phyloP scores from a whole-genome alignment of 1,140 invertebrate species.

The Heliconius nattereri region DNA sequence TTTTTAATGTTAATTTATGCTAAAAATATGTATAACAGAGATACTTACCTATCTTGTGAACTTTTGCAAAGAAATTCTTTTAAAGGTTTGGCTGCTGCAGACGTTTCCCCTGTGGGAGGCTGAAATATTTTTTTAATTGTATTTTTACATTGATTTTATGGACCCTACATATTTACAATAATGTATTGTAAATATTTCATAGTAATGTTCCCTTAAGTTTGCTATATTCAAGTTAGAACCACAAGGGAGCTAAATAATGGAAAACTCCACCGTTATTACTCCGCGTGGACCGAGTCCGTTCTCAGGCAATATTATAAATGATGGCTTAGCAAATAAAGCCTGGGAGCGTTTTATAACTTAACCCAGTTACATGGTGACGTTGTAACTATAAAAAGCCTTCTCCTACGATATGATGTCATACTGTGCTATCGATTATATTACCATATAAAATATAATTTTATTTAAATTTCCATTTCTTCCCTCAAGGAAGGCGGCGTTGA shows the following conservation, averaged over 20 bases:
- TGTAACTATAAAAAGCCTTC: slow-evolving; percentile 23
- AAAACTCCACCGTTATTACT: slow-evolving; percentile 24
- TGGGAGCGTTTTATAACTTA: slow-evolving; percentile 30
- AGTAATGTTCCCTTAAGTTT: slow-evolving; percentile 6
- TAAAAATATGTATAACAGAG: not conserved
- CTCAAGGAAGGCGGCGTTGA: no score
- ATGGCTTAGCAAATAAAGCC: slow-evolving; percentile 23
- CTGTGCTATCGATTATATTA: not conserved
- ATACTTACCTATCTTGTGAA: not conserved
- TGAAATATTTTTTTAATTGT: not conserved
- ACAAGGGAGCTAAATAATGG: slow-evolving; percentile 24
- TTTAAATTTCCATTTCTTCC: no score
- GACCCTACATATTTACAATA: not conserved
- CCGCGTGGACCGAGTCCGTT: slow-evolving; percentile 26
- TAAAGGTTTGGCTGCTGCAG: not conserved
- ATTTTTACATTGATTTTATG: not conserved
- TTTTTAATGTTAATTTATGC: no score
- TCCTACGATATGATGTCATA: slow-evolving; percentile 11
- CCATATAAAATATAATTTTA: slow-evolving; percentile 1
- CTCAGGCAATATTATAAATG: slow-evolving; percentile 28
- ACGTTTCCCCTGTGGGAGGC: not conserved
- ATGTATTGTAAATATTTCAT: not conserved
- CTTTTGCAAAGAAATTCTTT: not conserved
- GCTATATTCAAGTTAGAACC: slow-evolving; percentile 12
- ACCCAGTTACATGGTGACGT: slow-evolving; percentile 18